These are phyloP conservation scores for Lysandra bellargus DNA, from an alignment of 2,888 invertebrate species.

Conservation along the genomic window DNA sequence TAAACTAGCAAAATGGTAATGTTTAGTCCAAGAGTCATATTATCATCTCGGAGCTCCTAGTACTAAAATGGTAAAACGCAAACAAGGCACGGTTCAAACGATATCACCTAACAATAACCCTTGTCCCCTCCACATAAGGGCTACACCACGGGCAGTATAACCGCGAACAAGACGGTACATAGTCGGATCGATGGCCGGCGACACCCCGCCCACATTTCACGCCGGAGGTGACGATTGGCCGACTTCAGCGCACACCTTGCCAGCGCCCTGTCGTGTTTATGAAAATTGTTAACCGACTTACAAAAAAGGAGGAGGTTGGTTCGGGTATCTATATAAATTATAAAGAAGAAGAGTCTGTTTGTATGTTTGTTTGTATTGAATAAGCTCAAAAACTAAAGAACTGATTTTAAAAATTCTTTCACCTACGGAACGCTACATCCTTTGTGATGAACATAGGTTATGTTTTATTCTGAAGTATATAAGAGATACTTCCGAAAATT, in stretches of 20 bases:
- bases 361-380: no score
- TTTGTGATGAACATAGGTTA: no score
- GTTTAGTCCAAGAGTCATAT: background rate
- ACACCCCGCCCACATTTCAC: constrained; percentile 74
- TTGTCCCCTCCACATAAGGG: background rate
- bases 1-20: no score
- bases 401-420: no score
- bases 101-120: background rate
- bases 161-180: background rate
- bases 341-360: no score
- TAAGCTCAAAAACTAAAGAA: no score
- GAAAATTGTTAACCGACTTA: background rate
- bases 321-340: no score
- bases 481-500: no score
- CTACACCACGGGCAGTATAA: background rate
- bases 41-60: background rate
- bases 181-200: constrained; percentile 50
- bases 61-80: background rate
- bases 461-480: no score
- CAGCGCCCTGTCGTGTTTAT: background rate
- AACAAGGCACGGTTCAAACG: background rate
- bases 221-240: constrained; percentile 77
- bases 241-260: constrained; percentile 45
- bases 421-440: no score
- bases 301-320: no score